Evolutionary conservation across 2,113 vertebrate genomes (phyloP).

Genomic region (Crypturellus undulatus): DNA sequence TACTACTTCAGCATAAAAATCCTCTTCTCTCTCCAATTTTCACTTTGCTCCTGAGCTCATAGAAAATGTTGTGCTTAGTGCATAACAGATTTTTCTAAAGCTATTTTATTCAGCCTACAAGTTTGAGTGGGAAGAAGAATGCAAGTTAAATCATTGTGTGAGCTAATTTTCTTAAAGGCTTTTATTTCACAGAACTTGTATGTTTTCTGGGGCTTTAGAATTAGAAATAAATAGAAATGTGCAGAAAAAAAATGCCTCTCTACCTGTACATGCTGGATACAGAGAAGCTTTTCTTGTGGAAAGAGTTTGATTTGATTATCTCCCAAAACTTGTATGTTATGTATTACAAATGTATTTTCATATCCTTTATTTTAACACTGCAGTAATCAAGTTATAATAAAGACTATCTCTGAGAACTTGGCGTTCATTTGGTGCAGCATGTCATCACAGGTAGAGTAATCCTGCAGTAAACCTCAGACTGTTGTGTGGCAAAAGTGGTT

Average conservation of each 20-base stretch:
- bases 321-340: background rate
- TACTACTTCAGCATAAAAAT: background rate
- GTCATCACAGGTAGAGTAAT: background rate
- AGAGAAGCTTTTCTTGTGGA: background rate
- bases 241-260: background rate
- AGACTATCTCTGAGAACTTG: background rate
- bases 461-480: conserved; percentile 2
- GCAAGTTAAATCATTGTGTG: background rate
- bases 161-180: conserved; percentile 8
- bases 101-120: conserved; percentile 15
- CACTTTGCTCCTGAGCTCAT: background rate
- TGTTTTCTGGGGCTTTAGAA: background rate
- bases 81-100: background rate
- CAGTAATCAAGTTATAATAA: conserved; percentile 27
- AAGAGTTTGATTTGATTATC: background rate
- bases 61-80: background rate
- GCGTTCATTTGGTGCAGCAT: background rate
- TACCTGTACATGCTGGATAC: background rate
- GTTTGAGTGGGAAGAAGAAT: conserved; percentile 10
- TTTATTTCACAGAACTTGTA: background rate
- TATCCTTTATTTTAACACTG: background rate
- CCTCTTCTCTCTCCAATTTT: background rate
- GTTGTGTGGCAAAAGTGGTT: background rate
- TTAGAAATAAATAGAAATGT: background rate
- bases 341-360: background rate